Conservation (phyloP, 2,113 vertebrate genomes). For the Cottus gobio region DNA sequence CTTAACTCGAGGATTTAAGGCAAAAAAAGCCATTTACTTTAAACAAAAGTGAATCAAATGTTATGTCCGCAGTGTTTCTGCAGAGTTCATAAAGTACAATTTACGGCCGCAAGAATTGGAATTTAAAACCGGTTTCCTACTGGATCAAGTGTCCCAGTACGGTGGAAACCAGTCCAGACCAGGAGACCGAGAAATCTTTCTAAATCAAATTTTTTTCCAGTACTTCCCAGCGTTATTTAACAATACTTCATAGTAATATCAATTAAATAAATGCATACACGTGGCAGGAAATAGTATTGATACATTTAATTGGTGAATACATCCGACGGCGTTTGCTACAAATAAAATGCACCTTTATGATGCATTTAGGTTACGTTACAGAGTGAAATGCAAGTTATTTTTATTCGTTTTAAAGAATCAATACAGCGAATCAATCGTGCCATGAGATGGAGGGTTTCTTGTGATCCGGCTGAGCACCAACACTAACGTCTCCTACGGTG, state of each 20-base stretch:
- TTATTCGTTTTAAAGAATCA: neutral
- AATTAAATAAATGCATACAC: neutral
- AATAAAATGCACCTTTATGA: neutral
- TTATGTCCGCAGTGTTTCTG: neutral
- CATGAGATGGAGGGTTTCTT: conserved; percentile 1
- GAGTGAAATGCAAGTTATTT: too few relatives aligned
- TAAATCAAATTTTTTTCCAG: neutral
- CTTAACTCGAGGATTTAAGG: neutral
- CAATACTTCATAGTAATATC: neutral
- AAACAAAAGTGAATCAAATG: neutral
- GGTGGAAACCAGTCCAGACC: neutral
- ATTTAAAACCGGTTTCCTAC: neutral
- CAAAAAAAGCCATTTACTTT: neutral
- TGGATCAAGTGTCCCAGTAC: too few relatives aligned
- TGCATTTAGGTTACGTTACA: neutral
- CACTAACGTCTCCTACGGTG: conserved; percentile 35
- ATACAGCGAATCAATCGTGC: neutral
- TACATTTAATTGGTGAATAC: too few relatives aligned
- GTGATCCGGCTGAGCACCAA: conserved; percentile 45
- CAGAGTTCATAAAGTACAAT: neutral
- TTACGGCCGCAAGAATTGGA: neutral
- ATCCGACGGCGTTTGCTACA: neutral
- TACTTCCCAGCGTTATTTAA: too few relatives aligned
- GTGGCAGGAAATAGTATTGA: neutral
- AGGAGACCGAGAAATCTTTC: neutral